phyloP scores from a whole-genome alignment of 2,113 vertebrate genomes.

The Xenopus borealis region DNA sequence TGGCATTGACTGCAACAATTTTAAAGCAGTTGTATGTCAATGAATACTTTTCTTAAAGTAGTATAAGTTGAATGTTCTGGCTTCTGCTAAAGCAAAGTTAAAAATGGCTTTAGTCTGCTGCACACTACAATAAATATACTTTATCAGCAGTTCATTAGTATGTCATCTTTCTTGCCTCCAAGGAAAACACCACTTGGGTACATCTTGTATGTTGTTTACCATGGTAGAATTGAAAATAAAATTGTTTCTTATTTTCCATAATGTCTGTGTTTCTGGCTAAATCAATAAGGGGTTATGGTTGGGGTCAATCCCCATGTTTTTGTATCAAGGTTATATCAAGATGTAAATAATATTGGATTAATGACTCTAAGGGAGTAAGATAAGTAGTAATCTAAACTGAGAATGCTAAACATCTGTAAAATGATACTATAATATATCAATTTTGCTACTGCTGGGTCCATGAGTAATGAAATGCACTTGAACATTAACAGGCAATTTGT shows the following conservation, averaged over 20 bases:
- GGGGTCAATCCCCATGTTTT: neutral
- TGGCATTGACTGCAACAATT: neutral
- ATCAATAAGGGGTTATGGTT: neutral
- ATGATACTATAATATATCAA: too few species aligned
- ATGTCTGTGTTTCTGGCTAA: neutral
- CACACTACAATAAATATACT: neutral
- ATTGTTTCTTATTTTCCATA: conserved; percentile 1
- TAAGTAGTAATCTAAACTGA: too few species aligned
- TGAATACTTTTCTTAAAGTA: neutral
- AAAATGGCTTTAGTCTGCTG: neutral
- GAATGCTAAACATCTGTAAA: too few species aligned
- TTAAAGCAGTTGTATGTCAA: neutral
- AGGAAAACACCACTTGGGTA: neutral
- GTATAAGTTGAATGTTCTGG: neutral
- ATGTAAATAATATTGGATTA: neutral
- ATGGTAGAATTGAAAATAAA: neutral
- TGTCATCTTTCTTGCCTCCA: neutral
- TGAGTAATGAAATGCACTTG: too few species aligned
- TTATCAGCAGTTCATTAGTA: neutral
- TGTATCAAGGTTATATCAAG: neutral
- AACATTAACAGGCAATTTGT: too few species aligned
- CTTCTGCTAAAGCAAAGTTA: neutral
- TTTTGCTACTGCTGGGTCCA: too few species aligned
- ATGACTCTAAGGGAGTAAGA: too few species aligned
- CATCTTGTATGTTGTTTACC: neutral